Conservation (phyloP, 2,113 vertebrate species). For the Notiomystis cincta region DNA sequence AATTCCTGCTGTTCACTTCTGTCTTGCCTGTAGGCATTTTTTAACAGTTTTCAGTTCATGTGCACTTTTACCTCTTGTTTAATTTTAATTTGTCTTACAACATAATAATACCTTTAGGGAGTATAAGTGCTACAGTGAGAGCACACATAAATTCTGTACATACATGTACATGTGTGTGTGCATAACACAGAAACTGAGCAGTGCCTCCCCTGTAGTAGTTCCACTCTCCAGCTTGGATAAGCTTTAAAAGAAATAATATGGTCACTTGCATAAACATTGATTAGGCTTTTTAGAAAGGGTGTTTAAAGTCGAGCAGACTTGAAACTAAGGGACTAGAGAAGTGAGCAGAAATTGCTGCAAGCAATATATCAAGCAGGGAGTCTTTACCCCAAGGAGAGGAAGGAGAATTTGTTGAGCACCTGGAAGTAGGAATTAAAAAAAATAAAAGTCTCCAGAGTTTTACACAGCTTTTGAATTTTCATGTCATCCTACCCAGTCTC, state of each 20-base stretch:
- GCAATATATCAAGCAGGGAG: neutral
- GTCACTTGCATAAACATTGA: neutral
- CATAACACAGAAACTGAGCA: neutral
- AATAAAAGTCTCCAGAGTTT: neutral
- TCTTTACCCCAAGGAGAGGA: neutral
- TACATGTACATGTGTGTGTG: neutral
- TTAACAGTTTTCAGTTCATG: slow-evolving; percentile 56
- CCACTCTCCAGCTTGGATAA: neutral
- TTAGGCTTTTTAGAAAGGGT: neutral
- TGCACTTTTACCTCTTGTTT: slow-evolving; percentile 57
- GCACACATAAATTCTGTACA: neutral
- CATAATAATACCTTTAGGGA: slow-evolving; percentile 58
- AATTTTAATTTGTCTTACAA: slow-evolving; percentile 66
- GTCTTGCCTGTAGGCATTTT: slow-evolving; percentile 55
- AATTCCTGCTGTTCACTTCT: slow-evolving; percentile 34
- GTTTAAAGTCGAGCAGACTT: neutral
- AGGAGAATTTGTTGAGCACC: neutral
- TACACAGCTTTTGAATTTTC: neutral
- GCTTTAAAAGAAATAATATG: neutral
- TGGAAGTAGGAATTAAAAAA: neutral
- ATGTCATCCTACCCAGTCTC: neutral
- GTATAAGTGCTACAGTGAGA: slow-evolving; percentile 11
- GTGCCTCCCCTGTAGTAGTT: neutral
- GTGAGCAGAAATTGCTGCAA: neutral
- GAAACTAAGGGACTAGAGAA: neutral